Conservation (phyloP, 2,113 vertebrate genomes). For the Thomomys bottae region DNA sequence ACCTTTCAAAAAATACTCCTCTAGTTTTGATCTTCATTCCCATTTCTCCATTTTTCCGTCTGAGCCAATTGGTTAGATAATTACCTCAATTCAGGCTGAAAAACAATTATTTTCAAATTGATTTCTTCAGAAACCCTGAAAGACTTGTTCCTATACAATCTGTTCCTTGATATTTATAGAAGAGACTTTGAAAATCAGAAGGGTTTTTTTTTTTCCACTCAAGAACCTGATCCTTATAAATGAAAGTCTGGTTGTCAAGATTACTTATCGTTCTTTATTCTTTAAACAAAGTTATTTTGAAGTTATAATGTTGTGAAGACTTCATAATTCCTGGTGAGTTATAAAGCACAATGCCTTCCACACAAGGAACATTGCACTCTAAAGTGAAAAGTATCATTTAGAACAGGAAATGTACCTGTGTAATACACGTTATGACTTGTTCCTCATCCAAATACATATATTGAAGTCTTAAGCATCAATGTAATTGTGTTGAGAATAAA, state of each 20-base stretch:
- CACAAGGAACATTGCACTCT: background rate
- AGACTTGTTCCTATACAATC: background rate
- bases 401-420: background rate
- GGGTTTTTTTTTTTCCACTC: background rate
- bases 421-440: background rate
- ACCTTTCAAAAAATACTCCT: background rate
- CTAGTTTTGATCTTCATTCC: background rate
- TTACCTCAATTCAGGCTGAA: constrained; percentile 8
- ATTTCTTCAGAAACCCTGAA: background rate
- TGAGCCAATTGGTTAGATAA: background rate
- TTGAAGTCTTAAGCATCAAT: background rate
- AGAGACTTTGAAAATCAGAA: background rate
- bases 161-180: constrained; percentile 20
- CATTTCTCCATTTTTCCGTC: background rate
- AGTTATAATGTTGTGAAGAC: background rate
- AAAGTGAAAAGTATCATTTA: background rate
- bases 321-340: background rate
- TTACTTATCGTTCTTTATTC: background rate
- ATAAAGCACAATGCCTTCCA: background rate
- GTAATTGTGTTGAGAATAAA: background rate
- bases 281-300: constrained; percentile 12
- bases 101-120: background rate
- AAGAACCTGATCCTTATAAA: background rate
- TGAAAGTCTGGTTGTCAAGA: constrained; percentile 17
- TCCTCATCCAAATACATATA: background rate